Percentiles rank a stretch among this genome's conserved stretches.
These are phyloP conservation scores for Helicoverpa zea DNA, from an alignment of 1,140 invertebrate genomes.

Conservation along the genomic window DNA sequence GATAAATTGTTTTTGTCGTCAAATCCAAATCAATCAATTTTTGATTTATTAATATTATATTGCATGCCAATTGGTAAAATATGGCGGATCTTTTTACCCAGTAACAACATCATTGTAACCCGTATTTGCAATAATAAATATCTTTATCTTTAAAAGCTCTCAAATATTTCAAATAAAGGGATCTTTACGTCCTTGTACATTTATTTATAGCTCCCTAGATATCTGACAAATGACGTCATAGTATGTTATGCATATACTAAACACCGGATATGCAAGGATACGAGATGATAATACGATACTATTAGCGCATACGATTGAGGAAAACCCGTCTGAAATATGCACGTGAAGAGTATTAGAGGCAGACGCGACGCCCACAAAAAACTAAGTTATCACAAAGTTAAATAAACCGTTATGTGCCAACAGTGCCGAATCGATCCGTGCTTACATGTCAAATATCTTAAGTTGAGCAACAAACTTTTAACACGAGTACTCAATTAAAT, in stretches of 20 bases:
- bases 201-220: not conserved
- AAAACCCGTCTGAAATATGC: conserved; percentile 16
- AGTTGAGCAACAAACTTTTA: not conserved
- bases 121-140: too few relatives aligned
- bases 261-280: conserved; percentile 30
- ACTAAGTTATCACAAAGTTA: conserved; percentile 10
- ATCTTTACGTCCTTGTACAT: not conserved
- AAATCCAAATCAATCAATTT: not conserved
- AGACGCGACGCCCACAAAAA: conserved; percentile 20
- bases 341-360: not conserved
- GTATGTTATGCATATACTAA: not conserved
- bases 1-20: not conserved
- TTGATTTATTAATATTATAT: too few relatives aligned
- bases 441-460: not conserved
- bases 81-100: too few relatives aligned
- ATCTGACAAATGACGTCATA: not conserved
- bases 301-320: conserved; percentile 26
- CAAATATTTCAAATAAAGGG: too few relatives aligned
- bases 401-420: conserved; percentile 27
- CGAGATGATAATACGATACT: conserved; percentile 10
- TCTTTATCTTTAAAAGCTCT: too few relatives aligned
- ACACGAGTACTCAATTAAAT: too few relatives aligned
- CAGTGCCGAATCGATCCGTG: not conserved
- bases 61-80: too few relatives aligned
- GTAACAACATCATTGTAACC: too few relatives aligned